phyloP scores from a whole-genome alignment of 2,797 vertebrate species.

The Sebastes iracundus region DNA sequence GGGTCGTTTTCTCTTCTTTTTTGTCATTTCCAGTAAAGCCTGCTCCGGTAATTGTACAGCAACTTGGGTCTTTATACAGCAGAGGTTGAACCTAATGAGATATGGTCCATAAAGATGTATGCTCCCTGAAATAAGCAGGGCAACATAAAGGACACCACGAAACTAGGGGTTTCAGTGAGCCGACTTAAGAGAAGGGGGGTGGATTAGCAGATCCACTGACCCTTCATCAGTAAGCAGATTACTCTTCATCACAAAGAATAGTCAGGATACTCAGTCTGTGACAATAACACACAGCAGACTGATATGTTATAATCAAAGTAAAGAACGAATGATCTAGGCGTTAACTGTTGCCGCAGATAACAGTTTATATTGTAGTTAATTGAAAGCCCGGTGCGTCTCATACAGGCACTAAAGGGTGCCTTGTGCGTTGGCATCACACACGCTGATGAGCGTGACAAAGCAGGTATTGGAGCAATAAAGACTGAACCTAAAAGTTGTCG shows the following conservation, averaged over 20 bases:
- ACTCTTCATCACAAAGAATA: conserved; percentile 69
- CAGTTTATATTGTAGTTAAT: too few relatives aligned
- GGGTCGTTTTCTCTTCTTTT: conserved; percentile 9
- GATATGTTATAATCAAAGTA: conserved; percentile 48
- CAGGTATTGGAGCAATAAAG: too few relatives aligned
- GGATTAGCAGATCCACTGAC: conserved; percentile 65
- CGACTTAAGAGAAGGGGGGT: conserved; percentile 70
- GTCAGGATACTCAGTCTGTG: conserved; percentile 42
- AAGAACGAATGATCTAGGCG: neutral
- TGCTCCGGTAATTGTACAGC: neutral
- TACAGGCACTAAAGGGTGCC: too few relatives aligned
- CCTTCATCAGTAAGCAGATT: conserved; percentile 78
- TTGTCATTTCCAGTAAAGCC: conserved; percentile 65
- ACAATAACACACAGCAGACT: conserved; percentile 29
- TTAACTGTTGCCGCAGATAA: too few relatives aligned
- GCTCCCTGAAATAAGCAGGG: conserved; percentile 8
- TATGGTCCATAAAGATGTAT: neutral
- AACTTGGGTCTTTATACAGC: neutral
- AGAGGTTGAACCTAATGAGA: neutral
- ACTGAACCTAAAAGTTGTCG: too few relatives aligned
- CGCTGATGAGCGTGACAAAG: too few relatives aligned
- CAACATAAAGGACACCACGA: conserved; percentile 20
- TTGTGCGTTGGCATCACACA: too few relatives aligned
- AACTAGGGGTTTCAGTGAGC: conserved; percentile 62
- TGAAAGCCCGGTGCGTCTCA: too few relatives aligned